Percentiles rank a stretch among this genome's conserved stretches.
These are phyloP conservation scores for Netelia inedita DNA, from an alignment of 2,888 invertebrate genomes.

Conservation along the genomic window DNA sequence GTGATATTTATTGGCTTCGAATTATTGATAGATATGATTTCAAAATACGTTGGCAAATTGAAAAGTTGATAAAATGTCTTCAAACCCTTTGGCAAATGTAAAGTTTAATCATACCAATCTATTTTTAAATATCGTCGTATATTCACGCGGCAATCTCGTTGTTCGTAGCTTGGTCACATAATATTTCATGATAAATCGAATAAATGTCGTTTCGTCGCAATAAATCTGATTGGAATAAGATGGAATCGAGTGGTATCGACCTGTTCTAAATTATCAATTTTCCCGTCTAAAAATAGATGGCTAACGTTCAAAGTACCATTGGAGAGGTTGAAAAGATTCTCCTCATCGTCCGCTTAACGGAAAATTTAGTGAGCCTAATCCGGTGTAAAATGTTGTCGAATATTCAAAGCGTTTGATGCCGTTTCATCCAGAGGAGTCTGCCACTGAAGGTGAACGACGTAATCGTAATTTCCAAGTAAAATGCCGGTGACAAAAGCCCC, in stretches of 20 bases:
- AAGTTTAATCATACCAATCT: too few species aligned
- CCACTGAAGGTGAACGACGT: conserved; percentile 49
- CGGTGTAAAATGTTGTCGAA: conserved; percentile 37
- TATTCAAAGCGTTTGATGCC: conserved; percentile 23
- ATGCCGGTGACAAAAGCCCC: conserved; percentile 77
- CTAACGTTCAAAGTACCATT: not conserved
- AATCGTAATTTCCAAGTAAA: conserved; percentile 77
- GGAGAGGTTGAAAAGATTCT: not conserved
- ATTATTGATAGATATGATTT: too few species aligned
- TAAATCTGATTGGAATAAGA: not conserved
- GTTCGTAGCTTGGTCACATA: not conserved
- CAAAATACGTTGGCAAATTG: too few species aligned
- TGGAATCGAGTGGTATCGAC: too few species aligned
- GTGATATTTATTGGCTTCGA: too few species aligned
- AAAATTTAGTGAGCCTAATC: not conserved
- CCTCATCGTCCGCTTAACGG: not conserved
- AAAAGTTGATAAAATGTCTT: too few species aligned
- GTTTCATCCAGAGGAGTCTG: conserved; percentile 31
- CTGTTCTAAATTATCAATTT: too few species aligned
- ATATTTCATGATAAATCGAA: not conserved
- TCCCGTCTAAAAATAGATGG: too few species aligned
- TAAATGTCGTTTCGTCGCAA: not conserved
- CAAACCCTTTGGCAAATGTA: too few species aligned
- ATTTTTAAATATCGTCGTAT: too few species aligned
- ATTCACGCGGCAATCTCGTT: not conserved